Percentiles rank a stretch among this genome's conserved stretches.
These are phyloP conservation scores for Karalla daura DNA, from an alignment of 2,797 vertebrate genomes.

Conservation along the genomic window DNA sequence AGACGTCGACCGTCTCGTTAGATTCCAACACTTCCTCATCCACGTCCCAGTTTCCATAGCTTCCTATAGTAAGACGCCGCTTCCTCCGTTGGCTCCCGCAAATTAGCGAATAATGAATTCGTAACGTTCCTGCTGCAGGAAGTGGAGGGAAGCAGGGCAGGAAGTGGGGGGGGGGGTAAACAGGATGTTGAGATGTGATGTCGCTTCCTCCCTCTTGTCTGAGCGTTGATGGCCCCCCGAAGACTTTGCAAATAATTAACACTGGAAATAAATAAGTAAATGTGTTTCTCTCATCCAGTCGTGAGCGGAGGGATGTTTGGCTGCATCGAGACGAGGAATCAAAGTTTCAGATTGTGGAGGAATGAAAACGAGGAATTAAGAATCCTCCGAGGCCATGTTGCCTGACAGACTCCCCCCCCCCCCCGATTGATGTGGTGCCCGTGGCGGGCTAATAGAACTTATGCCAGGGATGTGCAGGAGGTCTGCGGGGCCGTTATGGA, in stretches of 20 bases:
- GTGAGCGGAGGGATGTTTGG: too few species aligned
- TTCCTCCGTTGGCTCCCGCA: neutral
- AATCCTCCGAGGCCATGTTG: too few species aligned
- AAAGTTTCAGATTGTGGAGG: neutral
- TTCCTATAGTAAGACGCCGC: neutral
- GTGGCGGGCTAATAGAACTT: neutral
- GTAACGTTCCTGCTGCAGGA: constrained; percentile 30
- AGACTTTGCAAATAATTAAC: constrained; percentile 13
- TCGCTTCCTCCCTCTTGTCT: constrained; percentile 48
- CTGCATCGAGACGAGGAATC: too few species aligned
- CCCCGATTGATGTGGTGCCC: neutral
- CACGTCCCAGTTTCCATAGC: neutral
- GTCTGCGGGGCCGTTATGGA: neutral
- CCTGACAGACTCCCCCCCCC: too few species aligned
- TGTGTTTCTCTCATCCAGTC: neutral
- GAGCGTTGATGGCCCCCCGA: constrained; percentile 13
- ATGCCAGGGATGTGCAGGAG: neutral
- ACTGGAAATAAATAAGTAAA: neutral
- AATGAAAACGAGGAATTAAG: too few species aligned
- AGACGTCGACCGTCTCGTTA: neutral
- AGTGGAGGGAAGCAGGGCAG: constrained; percentile 38
- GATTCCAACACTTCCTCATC: neutral
- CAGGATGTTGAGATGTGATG: constrained; percentile 64
- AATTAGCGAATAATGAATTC: neutral
- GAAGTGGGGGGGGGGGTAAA: constrained; percentile 51